These are phyloP conservation scores for Beroe forskalii DNA, from an alignment of 37 sponge, comb jelly and placozoan genomes.

Conservation along the genomic window DNA sequence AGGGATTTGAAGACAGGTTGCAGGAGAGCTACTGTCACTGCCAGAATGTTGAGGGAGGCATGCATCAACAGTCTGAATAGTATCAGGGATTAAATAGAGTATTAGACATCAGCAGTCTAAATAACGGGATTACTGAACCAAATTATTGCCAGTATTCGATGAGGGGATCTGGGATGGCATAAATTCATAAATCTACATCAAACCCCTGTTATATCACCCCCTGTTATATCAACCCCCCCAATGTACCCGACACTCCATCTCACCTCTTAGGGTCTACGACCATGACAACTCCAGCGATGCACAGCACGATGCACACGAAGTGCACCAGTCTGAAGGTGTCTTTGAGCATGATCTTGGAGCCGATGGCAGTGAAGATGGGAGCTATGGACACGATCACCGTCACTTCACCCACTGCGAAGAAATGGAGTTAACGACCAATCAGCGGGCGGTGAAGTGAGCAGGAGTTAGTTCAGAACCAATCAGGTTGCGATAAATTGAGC, in stretches of 20 bases:
- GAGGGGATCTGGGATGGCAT: no score
- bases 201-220: no score
- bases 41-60: constrained; percentile 4
- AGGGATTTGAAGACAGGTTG: constrained; percentile 60
- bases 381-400: constrained; percentile 53
- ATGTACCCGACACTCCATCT: no score
- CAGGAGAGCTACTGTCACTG: constrained; percentile 44
- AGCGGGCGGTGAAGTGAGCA: no score
- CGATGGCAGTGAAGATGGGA: constrained; percentile 60
- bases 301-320: constrained; percentile 56
- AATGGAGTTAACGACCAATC: no score
- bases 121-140: no score
- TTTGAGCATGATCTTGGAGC: constrained; percentile 33
- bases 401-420: constrained; percentile 50
- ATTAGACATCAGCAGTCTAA: no score
- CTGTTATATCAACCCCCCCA: background rate
- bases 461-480: no score
- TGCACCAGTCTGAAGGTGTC: constrained; percentile 33
- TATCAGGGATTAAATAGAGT: background rate
- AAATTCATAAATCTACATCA: no score
- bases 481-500: no score
- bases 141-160: no score
- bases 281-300: constrained; percentile 53
- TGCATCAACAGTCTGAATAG: constrained; percentile 32
- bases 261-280: constrained; percentile 57